Base-by-base conservation (phyloP, 1,140 invertebrate genomes). In the Coptotermes formosanus region DNA sequence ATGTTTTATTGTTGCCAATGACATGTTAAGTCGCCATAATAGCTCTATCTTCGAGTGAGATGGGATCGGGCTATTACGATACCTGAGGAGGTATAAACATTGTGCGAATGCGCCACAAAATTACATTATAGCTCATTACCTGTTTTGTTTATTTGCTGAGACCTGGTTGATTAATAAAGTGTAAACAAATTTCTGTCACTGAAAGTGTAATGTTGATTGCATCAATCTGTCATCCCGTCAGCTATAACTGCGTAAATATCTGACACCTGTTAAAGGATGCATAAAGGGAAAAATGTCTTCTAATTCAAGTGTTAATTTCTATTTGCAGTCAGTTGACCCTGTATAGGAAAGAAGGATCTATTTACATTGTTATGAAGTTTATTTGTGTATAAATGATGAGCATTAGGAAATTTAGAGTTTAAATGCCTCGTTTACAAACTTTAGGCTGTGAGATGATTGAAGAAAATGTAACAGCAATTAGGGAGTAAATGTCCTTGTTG, bases 401-500 rank as follows among this genome's bases (percentile, higher is more conserved):
- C 3, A 64, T 19, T 7, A 19, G 30, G n/a, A 75, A 75, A 25
- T 75, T 75, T 30, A 6, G n/a, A 25, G n/a, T 75, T 75, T 30
- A 75, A 75, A 75, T 85, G 85, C 85, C 64, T 81, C 85, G 16
- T 85, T 85, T 85, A 85, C 85, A 69, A 85, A 85, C 6, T 81
- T 82, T 85, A 85, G 85, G 85, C 85, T 85, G 85, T 85, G 85
- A 85, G 85, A 85, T 82, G 32, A 38, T 30, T 82, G 43, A 25
- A 85, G 85, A 85, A 81, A 85, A 64, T 9, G 81, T 59, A 81
- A 85, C 85, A 85, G 85, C 85, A 85, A 85, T 85, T 85, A 85
- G 85, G 32, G 45, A 81, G 75, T 85, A 85, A 85, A 75, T 75
- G 64, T 75, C n/a, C 7, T 12, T 75, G 64, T 55, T 21, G 19